Percentiles rank a stretch among this genome's conserved stretches.
These are phyloP conservation scores for Lagocephalus sceleratus DNA, from an alignment of 2,797 vertebrate genomes.

Conservation along the genomic window DNA sequence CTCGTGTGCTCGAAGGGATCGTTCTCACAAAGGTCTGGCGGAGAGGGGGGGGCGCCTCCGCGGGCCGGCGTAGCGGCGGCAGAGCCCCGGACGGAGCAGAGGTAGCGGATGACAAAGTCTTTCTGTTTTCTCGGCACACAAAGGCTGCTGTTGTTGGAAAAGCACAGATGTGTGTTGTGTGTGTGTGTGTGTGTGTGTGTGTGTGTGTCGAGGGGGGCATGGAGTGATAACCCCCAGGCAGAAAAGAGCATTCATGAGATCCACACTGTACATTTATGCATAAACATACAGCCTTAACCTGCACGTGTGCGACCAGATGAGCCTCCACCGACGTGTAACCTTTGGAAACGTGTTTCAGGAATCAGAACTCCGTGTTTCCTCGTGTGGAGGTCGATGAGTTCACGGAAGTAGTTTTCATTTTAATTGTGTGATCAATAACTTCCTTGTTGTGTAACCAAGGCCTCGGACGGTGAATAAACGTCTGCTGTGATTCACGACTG, in stretches of 20 bases:
- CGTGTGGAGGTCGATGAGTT: too few relatives aligned
- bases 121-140: constrained; percentile 55
- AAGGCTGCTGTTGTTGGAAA: constrained; percentile 62
- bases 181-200: constrained; percentile 27
- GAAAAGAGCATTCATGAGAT: constrained; percentile 41
- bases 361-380: too few relatives aligned
- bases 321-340: too few relatives aligned
- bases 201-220: constrained; percentile 43
- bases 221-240: constrained; percentile 42
- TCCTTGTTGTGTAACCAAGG: too few relatives aligned
- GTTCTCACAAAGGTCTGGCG: constrained; percentile 23
- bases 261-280: constrained; percentile 16
- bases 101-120: constrained; percentile 67
- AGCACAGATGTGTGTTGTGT: constrained; percentile 45
- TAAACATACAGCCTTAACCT: not conserved
- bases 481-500: too few relatives aligned
- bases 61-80: constrained; percentile 40
- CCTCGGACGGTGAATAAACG: too few relatives aligned
- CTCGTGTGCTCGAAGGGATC: constrained; percentile 14
- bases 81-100: constrained; percentile 50
- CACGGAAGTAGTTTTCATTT: too few relatives aligned
- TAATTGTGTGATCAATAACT: too few relatives aligned
- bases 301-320: not conserved
- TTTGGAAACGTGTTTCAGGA: too few relatives aligned
- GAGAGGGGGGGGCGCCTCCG: constrained; percentile 38